A percentile compares a stretch with the other conserved stretches of the same genome.
phyloP scores from a whole-genome alignment of 2,888 invertebrate species.

The Zaprionus bogoriensis region DNA sequence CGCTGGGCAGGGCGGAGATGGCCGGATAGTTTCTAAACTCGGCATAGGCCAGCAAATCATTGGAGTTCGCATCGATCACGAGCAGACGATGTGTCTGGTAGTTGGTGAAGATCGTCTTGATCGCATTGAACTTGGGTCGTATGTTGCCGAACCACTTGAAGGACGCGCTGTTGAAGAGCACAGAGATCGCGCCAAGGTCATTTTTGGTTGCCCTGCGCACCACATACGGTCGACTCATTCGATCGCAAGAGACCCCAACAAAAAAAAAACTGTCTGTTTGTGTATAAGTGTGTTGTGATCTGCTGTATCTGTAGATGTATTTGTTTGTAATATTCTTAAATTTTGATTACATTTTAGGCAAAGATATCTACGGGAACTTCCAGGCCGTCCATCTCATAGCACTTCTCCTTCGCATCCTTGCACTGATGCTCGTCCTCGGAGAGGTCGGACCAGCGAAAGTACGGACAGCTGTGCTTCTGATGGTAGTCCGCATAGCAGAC shows the following conservation, averaged over 20 bases:
- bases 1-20: slow-evolving; percentile 57
- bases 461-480: slow-evolving; percentile 59
- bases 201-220: slow-evolving; percentile 44
- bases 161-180: slow-evolving; percentile 15
- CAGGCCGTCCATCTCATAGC: slow-evolving; percentile 63
- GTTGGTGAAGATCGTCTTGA: slow-evolving; percentile 41
- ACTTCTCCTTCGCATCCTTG: slow-evolving; percentile 39
- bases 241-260: background rate
- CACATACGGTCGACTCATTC: slow-evolving; percentile 9
- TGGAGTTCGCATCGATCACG: slow-evolving; percentile 5
- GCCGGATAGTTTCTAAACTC: slow-evolving; percentile 70
- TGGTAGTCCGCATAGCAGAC: slow-evolving; percentile 62
- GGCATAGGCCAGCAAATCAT: slow-evolving; percentile 62
- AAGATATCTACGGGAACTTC: slow-evolving; percentile 1
- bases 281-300: slow-evolving; percentile 2
- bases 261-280: background rate
- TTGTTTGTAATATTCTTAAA: background rate
- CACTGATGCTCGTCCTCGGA: slow-evolving; percentile 28
- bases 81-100: slow-evolving; percentile 68
- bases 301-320: background rate
- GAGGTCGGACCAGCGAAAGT: slow-evolving; percentile 60
- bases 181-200: slow-evolving; percentile 23
- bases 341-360: background rate
- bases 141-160: slow-evolving; percentile 55
- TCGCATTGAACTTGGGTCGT: slow-evolving; percentile 32